Evolutionary conservation across 2,113 vertebrate species (phyloP), one percentile per base, ranked within the genome.

Genomic region (Columbina picui): DNA sequence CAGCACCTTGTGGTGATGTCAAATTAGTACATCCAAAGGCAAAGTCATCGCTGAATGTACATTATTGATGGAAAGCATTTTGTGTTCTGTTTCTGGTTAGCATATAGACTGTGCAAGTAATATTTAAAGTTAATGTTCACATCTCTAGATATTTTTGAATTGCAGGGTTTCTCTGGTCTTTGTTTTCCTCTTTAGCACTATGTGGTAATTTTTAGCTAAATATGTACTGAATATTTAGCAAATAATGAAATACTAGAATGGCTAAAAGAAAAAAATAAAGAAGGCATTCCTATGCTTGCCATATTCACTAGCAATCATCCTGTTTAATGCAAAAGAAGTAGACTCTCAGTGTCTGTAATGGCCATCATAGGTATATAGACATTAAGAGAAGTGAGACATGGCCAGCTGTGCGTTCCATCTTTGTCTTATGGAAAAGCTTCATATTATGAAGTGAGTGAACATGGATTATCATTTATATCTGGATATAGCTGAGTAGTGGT

Each of bases 331-430:
- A 52, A 87, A 92, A 59, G 20, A 10, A 92, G 36, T 16, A 84
- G 36, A 41, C 16, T 73, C 18, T 50, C 21, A 14, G 5, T 59
- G 25, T 53, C 38, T 84, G 32, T 11, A 71, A 4, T 2, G 7
- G 18, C 56, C 14, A 8, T 14, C 0, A 0, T 20, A 43, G 16
- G 10, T 49, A 17, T 36, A 25, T 5, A 61, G 32, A 68, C 17
- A 30, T 10, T n/a, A n/a, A 36, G 7, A 41, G 8, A 12, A 82
- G 21, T 67, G 32, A 59, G 21, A 70, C 4, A 1, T 22, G 6
- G 2, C 19, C 52, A 57, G 14, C 8, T 57, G 22, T 2, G 1
- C 38, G 26, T 45, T 26, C 16, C 25, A 25, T 25, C 70, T 77
- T 67, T 41, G 17, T 30, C n/a, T 36, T 19, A 19, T 8, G 36